phyloP scores from a whole-genome alignment of 1,140 invertebrate genomes.

The Trachelipus rathkii region DNA sequence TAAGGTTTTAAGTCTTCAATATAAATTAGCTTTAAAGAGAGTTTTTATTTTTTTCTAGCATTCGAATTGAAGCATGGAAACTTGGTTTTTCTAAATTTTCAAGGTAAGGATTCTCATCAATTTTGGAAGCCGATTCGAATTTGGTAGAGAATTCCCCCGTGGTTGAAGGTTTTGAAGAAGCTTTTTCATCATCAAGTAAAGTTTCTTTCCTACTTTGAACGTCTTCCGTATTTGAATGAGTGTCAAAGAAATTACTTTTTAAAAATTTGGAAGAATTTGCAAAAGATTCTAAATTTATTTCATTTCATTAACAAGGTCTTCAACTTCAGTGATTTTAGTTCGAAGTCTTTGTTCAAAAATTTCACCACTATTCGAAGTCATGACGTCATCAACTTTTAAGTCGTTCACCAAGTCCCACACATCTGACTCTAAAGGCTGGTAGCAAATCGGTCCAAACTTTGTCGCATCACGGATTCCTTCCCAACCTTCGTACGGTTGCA shows the following conservation, averaged over 20 bases:
- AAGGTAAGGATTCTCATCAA: no score
- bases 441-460: conserved; percentile 48
- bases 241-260: neutral
- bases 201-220: neutral
- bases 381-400: conserved; percentile 24
- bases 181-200: neutral
- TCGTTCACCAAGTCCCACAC: conserved; percentile 46
- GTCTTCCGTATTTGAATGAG: neutral
- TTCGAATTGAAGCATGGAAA: neutral
- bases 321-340: conserved; percentile 7
- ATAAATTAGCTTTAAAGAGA: neutral
- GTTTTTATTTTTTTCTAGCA: neutral
- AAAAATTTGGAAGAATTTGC: neutral
- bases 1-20: neutral
- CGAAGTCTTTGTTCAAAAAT: conserved; percentile 42
- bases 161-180: neutral
- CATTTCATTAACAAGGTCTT: conserved; percentile 17
- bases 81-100: conserved; percentile 1
- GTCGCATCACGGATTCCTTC: conserved; percentile 46
- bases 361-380: conserved; percentile 38
- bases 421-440: conserved; percentile 48
- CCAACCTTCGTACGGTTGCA: conserved; percentile 43
- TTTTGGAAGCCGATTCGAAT: no score
- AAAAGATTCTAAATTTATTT: neutral
- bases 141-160: neutral